Evolutionary conservation across 2,888 invertebrate genomes (phyloP), one percentile per base, ranked within the genome.

Genomic region (Kryphioiulus occultus): DNA sequence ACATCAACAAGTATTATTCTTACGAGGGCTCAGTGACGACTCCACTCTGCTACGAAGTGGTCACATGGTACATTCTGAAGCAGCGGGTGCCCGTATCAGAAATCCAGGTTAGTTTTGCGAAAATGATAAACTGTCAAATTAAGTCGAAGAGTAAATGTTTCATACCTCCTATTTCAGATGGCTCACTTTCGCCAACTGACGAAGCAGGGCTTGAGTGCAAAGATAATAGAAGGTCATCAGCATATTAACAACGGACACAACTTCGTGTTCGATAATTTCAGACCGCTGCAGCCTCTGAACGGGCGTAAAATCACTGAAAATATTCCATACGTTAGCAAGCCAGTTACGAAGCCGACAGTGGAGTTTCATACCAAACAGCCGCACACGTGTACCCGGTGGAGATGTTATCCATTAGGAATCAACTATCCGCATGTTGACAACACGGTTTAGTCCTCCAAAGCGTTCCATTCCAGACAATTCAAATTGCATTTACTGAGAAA

Each of bases 21-120:
- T 85, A 85, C n/a, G 39, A 85, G 39, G 85, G 85, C 26, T 85
- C 85, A 39, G 17, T 85, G 26, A 85, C 85, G 26, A 85, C 85
- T 1, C 85, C 85, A n/a, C 35, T 42, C 4, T 85, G 85, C 42
- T n/a, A 39, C 42, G 85, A 85, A 85, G 42, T 42, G n/a, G 85
- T 42, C 12, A 35, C 35, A 22, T 85, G 85, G 85, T 85, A 35
- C 22, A 19, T 85, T 85, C 44, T 85, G 19, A 85, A 85, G 22
- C 39, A 42, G 12, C 12, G 19, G n/a, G 17, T 39, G 42, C 85
- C 42, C 26, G 39, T 85, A 19, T 85, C 85, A n/a, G 85, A 85
- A 85, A 85, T 15, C 35, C 85, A 85, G 39, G 85, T 85, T 35
- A 12, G 42, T 83, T 83, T 9, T 19, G 19, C 53, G 19, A 83